Conservation (phyloP, 2,888 invertebrate genomes). For the Athrips mouffetella region DNA sequence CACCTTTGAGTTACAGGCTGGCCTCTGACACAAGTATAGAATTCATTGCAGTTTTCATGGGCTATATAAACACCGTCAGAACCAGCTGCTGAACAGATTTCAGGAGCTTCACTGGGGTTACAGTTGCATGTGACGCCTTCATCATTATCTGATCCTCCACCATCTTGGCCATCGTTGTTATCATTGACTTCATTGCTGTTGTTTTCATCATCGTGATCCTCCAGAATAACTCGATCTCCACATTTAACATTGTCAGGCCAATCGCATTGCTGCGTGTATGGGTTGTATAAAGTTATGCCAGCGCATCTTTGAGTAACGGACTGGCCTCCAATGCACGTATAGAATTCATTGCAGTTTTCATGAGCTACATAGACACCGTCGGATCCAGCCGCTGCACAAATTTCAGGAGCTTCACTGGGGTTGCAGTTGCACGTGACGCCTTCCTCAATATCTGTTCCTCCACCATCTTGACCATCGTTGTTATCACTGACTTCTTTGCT, state of each 20-base stretch:
- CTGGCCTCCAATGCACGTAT: constrained; percentile 35
- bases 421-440: constrained; percentile 29
- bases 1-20: constrained; percentile 7
- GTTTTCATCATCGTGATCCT: constrained; percentile 10
- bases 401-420: constrained; percentile 31
- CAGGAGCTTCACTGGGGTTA: constrained; percentile 36
- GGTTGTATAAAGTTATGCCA: not conserved
- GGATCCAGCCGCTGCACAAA: constrained; percentile 34
- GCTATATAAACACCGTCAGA: constrained; percentile 32
- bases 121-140: constrained; percentile 24
- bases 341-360: constrained; percentile 40
- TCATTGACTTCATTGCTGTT: constrained; percentile 11
- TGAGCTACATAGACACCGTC: constrained; percentile 39
- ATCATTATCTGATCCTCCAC: not conserved
- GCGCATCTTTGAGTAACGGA: constrained; percentile 34
- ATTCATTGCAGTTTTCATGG: constrained; percentile 24
- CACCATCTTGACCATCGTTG: too few relatives aligned
- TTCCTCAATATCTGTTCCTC: too few relatives aligned
- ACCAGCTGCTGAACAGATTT: constrained; percentile 33
- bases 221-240: constrained; percentile 28
- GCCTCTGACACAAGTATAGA: constrained; percentile 13
- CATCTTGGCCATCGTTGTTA: constrained; percentile 9
- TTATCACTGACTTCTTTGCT: too few relatives aligned
- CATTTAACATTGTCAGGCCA: constrained; percentile 37
- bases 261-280: not conserved